Base-by-base conservation (phyloP, 2,888 invertebrate species). In the Agrypnus murinus region DNA sequence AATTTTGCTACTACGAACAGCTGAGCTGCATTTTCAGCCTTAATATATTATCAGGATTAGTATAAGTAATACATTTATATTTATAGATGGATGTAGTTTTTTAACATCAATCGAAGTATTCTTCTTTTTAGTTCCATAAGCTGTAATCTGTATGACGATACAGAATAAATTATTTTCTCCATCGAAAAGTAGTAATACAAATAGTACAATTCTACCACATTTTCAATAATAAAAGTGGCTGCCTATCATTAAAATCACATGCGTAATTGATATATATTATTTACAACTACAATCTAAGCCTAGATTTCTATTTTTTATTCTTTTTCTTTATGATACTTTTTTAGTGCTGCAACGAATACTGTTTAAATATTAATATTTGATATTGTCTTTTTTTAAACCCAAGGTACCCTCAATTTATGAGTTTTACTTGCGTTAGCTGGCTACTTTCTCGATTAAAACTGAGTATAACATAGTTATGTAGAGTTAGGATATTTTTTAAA, bases 341-440 rank as follows among this genome's bases (percentile, higher is more conserved):
- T 14, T 70, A 70, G 70, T 62, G 70, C 40, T 70, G 70, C 70
- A 70, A 70, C 70, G 57, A 66, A 65, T 46, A 59, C 40, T 64
- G 36, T 32, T 32, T 45, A 55, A 32, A 45, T 10, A 25, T 15
- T 48, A 36, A 10, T 15, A 17, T 3, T 19, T 10, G 9, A 12
- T 50, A 12, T 17, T 25, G 25, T 25, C 25, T 25, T 5, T n/a
- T n/a, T n/a, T 25, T 25, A 25, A 55, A 36, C 55, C 55, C 36
- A 34, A 55, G 6, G 55, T 34, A 53, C 64, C 43, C 53, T 64
- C 62, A 62, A 62, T 48, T 48, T 62, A 62, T 59, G 43, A 59
- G 31, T 45, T 59, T 59, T 45, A 36, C 48, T 43, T 25, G 25
- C 25, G 25, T 2, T 5, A 25, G 5, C 3, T 5, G 25, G 5